Conservation (phyloP, 2,797 vertebrate species). For the Bufotes viridis region DNA sequence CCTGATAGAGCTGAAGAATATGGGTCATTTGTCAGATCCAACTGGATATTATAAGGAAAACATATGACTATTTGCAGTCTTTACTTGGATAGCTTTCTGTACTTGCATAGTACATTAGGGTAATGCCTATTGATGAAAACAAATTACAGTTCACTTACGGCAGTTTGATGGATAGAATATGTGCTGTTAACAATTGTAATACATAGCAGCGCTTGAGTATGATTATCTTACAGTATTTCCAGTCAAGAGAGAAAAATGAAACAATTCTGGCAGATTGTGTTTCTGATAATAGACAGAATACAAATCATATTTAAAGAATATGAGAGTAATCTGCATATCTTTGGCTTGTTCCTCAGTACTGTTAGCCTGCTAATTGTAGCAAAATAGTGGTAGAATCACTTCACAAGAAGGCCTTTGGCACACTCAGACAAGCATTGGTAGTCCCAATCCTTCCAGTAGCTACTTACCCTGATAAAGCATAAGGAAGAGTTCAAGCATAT, state of each 20-base stretch:
- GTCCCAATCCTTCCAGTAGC: not conserved
- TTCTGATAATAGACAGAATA: conserved; percentile 18
- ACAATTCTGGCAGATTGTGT: not conserved
- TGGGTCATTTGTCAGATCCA: conserved; percentile 9
- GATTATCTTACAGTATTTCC: conserved; percentile 9
- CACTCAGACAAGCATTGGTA: not conserved
- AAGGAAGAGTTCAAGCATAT: too few species aligned
- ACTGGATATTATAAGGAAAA: conserved; percentile 27
- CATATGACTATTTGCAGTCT: conserved; percentile 6
- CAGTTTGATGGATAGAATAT: conserved; percentile 21
- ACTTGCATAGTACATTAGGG: conserved; percentile 6
- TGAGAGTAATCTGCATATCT: not conserved
- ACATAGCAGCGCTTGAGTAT: not conserved
- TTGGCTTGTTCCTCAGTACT: too few species aligned
- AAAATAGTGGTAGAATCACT: not conserved
- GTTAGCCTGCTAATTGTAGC: not conserved
- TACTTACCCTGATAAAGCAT: not conserved
- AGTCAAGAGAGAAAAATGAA: conserved; percentile 5
- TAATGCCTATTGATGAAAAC: conserved; percentile 43
- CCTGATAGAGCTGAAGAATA: conserved; percentile 35
- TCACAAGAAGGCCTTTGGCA: not conserved
- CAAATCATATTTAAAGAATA: not conserved
- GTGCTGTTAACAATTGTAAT: conserved; percentile 15
- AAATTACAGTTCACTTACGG: conserved; percentile 43
- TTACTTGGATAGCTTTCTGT: conserved; percentile 1